A percentile compares a stretch with the other conserved stretches of the same genome.
phyloP scores from a whole-genome alignment of 2,797 vertebrate genomes.

The Iguana delicatissima region DNA sequence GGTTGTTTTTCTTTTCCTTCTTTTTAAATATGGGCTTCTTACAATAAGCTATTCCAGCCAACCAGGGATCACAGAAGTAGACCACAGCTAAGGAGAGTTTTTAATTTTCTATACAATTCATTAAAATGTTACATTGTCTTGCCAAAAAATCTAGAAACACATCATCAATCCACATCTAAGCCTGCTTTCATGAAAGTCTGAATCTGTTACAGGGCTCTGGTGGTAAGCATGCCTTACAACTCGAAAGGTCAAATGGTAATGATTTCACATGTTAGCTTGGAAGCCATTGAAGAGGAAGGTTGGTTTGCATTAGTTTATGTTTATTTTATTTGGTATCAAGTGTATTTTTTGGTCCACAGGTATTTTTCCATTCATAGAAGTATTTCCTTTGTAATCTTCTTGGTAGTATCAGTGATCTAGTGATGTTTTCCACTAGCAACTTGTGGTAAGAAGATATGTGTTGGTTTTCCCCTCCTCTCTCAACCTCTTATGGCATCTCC shows the following conservation, averaged over 20 bases:
- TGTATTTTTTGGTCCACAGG: no score
- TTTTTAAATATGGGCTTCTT: no score
- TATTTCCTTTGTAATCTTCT: no score
- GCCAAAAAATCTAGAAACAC: background rate
- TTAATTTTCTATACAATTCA: background rate
- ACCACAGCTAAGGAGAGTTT: background rate
- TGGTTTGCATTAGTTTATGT: background rate
- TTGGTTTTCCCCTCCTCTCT: no score
- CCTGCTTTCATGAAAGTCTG: background rate
- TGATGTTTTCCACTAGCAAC: no score
- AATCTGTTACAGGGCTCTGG: background rate
- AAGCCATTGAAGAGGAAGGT: background rate
- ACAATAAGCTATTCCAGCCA: no score
- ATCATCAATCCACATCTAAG: background rate
- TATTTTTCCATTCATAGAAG: no score
- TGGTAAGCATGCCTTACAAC: background rate
- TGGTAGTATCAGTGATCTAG: no score
- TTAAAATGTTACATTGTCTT: background rate
- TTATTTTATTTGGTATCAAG: background rate
- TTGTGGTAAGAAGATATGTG: no score
- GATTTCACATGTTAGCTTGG: background rate
- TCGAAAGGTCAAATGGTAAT: background rate
- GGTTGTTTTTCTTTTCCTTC: no score
- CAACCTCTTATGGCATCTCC: no score
- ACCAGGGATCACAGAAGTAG: background rate